A percentile compares a stretch with the other conserved stretches of the same genome.
These are phyloP conservation scores for Euborellia annulipes DNA, from an alignment of 1,140 invertebrate species.

Conservation along the genomic window DNA sequence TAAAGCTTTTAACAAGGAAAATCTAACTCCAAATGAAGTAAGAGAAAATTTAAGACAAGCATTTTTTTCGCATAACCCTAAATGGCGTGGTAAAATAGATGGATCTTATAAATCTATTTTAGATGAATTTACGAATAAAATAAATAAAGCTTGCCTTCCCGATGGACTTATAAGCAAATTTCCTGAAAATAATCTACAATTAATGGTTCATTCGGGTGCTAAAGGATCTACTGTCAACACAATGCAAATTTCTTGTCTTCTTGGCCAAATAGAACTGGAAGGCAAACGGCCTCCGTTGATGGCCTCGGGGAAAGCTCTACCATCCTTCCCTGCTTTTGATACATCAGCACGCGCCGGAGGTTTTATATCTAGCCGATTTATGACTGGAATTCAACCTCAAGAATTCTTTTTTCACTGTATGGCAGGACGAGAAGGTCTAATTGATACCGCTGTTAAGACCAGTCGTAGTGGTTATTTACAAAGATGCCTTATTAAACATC, in stretches of 20 bases:
- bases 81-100: slow-evolving; percentile 67
- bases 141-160: slow-evolving; percentile 66
- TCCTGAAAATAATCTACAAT: slow-evolving; percentile 87
- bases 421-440: slow-evolving; percentile 91
- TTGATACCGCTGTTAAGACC: slow-evolving; percentile 80
- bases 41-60: slow-evolving; percentile 50
- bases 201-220: slow-evolving; percentile 97
- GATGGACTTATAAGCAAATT: slow-evolving; percentile 71
- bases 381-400: slow-evolving; percentile 93
- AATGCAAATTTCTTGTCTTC: slow-evolving; percentile 91
- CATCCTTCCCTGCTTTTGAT: slow-evolving; percentile 86
- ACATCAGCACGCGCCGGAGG: slow-evolving; percentile 84
- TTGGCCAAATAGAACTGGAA: slow-evolving; percentile 97
- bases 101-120: slow-evolving; percentile 69
- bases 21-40: slow-evolving; percentile 37
- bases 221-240: slow-evolving; percentile 94
- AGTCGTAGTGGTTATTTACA: slow-evolving; percentile 96
- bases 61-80: slow-evolving; percentile 49
- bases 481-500: slow-evolving; percentile 92
- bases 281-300: slow-evolving; percentile 90
- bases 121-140: slow-evolving; percentile 74
- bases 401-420: slow-evolving; percentile 99
- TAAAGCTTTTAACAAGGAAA: slow-evolving; percentile 49
- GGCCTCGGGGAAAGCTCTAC: slow-evolving; percentile 81
- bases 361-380: slow-evolving; percentile 88